A percentile compares a stretch with the other conserved stretches of the same genome.
Conservation (phyloP, 2,888 invertebrate genomes). For the Volucella inanis region DNA sequence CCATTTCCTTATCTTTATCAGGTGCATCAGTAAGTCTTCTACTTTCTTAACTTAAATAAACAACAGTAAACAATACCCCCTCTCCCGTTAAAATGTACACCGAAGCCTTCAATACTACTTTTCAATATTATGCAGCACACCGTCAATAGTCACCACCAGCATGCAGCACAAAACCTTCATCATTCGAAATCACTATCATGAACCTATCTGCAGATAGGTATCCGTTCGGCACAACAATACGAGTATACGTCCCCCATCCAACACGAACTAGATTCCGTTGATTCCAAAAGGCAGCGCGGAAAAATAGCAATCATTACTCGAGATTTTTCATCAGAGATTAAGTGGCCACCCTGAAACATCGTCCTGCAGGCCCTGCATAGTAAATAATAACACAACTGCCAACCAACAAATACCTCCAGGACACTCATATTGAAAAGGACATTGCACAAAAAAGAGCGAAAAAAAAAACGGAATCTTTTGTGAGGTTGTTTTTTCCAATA, state of each 20-base stretch:
- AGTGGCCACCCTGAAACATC: constrained; percentile 40
- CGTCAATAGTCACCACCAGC: neutral
- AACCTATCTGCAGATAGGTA: neutral
- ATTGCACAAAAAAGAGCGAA: constrained; percentile 11
- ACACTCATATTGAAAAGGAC: constrained; percentile 66
- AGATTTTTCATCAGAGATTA: constrained; percentile 74
- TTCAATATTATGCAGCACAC: constrained; percentile 44
- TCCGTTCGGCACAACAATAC: neutral
- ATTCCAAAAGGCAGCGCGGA: constrained; percentile 59
- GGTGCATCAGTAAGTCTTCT: too few relatives aligned
- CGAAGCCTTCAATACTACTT: constrained; percentile 35
- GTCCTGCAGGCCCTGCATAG: neutral
- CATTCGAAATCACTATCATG: neutral
- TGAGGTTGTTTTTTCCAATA: constrained; percentile 63
- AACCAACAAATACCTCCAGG: constrained; percentile 45
- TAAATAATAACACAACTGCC: constrained; percentile 32
- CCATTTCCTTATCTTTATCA: too few relatives aligned
- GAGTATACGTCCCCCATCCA: neutral
- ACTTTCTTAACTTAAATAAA: too few relatives aligned
- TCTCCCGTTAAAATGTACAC: constrained; percentile 54
- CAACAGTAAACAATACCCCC: neutral
- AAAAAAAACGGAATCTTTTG: constrained; percentile 54
- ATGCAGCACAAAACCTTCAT: constrained; percentile 25
- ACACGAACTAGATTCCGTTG: constrained; percentile 2
- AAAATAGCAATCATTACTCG: constrained; percentile 73